Evolutionary conservation across 2,797 vertebrate genomes (phyloP).

Genomic region (Macroramphosus scolopax): DNA sequence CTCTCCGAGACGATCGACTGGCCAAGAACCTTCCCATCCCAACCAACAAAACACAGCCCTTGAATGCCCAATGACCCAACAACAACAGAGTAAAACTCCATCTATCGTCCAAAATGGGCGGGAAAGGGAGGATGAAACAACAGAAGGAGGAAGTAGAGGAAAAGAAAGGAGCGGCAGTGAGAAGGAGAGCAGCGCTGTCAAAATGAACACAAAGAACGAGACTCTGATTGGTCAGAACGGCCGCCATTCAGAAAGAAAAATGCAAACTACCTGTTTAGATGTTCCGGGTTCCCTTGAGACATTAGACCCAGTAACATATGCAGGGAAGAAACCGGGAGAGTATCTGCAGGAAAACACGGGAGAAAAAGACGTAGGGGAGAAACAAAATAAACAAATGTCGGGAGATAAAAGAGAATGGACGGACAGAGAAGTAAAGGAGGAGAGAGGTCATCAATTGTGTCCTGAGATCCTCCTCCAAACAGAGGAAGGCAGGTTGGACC

Average conservation of each 20-base stretch:
- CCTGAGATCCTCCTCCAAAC: constrained; percentile 22
- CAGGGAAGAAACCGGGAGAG: constrained; percentile 15
- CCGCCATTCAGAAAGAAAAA: constrained; percentile 35
- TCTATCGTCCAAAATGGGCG: constrained; percentile 76
- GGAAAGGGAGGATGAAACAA: constrained; percentile 45
- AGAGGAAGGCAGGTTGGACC: constrained; percentile 9
- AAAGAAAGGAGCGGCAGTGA: constrained; percentile 8
- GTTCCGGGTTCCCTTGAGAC: constrained; percentile 19
- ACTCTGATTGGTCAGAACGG: constrained; percentile 42
- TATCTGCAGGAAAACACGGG: constrained; percentile 15
- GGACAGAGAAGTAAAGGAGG: constrained; percentile 14
- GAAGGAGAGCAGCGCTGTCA: constrained; percentile 12
- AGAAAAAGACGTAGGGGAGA: constrained; percentile 16
- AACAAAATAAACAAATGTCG: constrained; percentile 20
- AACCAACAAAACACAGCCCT: constrained; percentile 26
- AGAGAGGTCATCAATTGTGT: not conserved
- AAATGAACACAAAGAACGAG: constrained; percentile 34
- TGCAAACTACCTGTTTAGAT: constrained; percentile 25
- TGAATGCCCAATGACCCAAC: constrained; percentile 62
- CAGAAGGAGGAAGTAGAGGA: constrained; percentile 27
- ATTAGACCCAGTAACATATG: constrained; percentile 13
- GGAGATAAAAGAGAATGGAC: constrained; percentile 30
- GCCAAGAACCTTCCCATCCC: constrained; percentile 42
- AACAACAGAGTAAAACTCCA: constrained; percentile 39
- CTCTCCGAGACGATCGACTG: constrained; percentile 62